Evolutionary conservation across 2,113 vertebrate genomes (phyloP), one percentile per base, ranked within the genome.

Genomic region (Hyperopisus bebe): DNA sequence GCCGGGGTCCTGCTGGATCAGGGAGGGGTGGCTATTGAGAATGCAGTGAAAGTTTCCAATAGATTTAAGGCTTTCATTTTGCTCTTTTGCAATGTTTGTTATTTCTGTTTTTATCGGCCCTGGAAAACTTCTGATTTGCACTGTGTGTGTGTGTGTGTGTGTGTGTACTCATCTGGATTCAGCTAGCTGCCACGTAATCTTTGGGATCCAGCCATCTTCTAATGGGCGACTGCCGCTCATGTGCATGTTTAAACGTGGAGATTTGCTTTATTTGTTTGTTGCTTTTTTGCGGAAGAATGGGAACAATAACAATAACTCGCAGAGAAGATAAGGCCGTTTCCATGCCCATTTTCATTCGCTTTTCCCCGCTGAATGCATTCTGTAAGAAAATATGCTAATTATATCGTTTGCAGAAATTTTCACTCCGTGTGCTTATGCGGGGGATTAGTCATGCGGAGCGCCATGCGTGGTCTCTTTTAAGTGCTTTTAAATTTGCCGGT

Each of bases 381-480:
- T 89, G 31, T 89, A 88, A 87, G 74, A 24, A 90, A 58, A 88
- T 62, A 90, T 88, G 50, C 50, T 58, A 88, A 90, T 87, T 62
- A 50, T 21, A 62, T 86, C 44, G 77, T 74, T 80, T 51, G 88
- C 70, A 66, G 90, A 74, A 90, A 82, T 1, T 50, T 55, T 17
- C 27, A 82, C 70, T 88, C 48, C 3, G 74, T 84, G 42, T 84
- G 50, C 51, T 88, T 84, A 70, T 91, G 90, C 90, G 50, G 47
- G 58, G 88, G 90, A 93, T 92, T 90, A 80, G 47, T 11, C 70
- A 48, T 35, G 70, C 51, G 42, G 88, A 90, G 92, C 44, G 21
- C 82, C 74, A 55, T 24, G 51, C 31, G 31, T 24, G 55, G 53
- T n/a, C 21, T 10, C 27, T 87, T 90, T 27, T n/a, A 88, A 7